Base-by-base conservation (phyloP, 2,797 vertebrate genomes). In the Poecilia wingei region DNA sequence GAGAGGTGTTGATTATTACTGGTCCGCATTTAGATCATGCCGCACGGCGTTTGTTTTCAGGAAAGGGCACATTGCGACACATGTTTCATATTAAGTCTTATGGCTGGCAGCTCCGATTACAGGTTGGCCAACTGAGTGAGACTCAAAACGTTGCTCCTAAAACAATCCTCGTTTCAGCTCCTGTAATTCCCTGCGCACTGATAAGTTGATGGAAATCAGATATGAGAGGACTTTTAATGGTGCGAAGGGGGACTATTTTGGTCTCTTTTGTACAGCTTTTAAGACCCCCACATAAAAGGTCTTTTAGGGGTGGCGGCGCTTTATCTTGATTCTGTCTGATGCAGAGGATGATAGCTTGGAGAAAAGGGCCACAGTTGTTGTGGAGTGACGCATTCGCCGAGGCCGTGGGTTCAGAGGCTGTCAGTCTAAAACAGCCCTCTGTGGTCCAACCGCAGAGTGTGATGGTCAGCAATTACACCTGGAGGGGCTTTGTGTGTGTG, bases 1-100 rank as follows among this genome's bases (percentile, higher is more conserved):
- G 49, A 61, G 90, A 87, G 84, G 87, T 89, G 93, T 92, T 93
- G 82, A 91, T 94, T 90, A 87, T 91, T 88, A 73, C 59, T 80
- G 74, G 74, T 92, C 88, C 81, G 72, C 86, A 87, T 95, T 94
- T 93, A 93, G 92, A 86, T 83, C 77, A 51, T 76, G 69, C 88
- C 64, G 43, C 76, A n/a, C 77, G 73, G 80, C 86, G 86, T 91
- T 84, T 92, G 79, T 91, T 82, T 84, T 84, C 43, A 71, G 77
- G 13, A 55, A 76, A 75, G 75, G 76, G 22, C 76, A 74, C 69
- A 68, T 78, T 72, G 79, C 45, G 1, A n/a, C 28, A 71, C 79
- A 61, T 76, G 75, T 28, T 81, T 74, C 59, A 88, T 16, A 77
- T 75, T 13, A 71, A 73, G 80, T 75, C 59, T 75, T 49, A 49